Base-by-base conservation (phyloP, 1,140 invertebrate species). In the Platorchestia sp. region DNA sequence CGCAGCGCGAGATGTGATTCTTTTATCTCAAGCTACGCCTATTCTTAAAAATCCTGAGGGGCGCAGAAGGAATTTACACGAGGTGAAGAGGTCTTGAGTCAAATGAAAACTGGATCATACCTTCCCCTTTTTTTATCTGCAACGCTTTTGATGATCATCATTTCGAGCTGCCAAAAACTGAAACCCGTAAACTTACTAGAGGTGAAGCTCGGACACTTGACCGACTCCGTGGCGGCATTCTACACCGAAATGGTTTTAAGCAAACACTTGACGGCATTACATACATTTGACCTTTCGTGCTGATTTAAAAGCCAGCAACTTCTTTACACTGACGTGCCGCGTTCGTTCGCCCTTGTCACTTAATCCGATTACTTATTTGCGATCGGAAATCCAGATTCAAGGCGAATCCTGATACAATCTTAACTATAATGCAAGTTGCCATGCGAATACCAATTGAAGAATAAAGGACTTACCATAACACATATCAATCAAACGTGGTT, bases 341-440 rank as follows among this genome's bases (percentile, higher is more conserved):
- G 87, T 42, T 36, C 87, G 27, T 22, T 44, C 5, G 91, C 91
- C 91, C 91, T 93, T 93, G 91, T 42, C 45, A 47, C 40, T 10
- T 89, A 93, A 93, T 93, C 91, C 91, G 91, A 93, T 93, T 93
- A 93, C 43, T 93, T 42, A 47, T 93, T 93, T 93, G 41, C 44
- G 91, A 93, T 93, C 44, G 45, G 40, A 44, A 93, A n/a, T 93
- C 40, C 45, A 45, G 44, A 93, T 93, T 47, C 43, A 44, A 89
- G 43, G 87, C 41, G 87, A 44, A 44, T 89, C 43, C 43, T 89
- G 87, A 89, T 89, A 42, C 87, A 42, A 89, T 89, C 87, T 41
- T 0, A 89, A 42, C 87, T 89, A 42, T 42, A 89, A 89, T 43
- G 87, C 42, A 22, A 89, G 87, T 75, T 36, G 59, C 27, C 7